Percentiles rank a stretch among this genome's conserved stretches.
phyloP scores from a whole-genome alignment of 2,888 invertebrate species.

The Neoaliturus tenellus region DNA sequence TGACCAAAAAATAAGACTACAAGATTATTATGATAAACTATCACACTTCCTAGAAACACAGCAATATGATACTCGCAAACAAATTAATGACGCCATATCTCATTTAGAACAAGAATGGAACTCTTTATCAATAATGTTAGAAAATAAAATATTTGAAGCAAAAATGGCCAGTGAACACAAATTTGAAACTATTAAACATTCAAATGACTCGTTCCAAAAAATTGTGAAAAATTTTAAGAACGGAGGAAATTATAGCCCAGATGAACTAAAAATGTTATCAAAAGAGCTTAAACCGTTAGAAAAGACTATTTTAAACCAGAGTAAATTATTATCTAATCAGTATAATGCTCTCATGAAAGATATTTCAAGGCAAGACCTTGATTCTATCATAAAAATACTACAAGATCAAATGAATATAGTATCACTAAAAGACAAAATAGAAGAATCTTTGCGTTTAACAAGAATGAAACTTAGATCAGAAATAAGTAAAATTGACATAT shows the following conservation, averaged over 20 bases:
- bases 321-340: neutral
- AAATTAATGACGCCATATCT: neutral
- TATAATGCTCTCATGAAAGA: neutral
- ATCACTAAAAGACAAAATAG: neutral
- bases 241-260: constrained; percentile 22
- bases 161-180: neutral
- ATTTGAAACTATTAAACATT: constrained; percentile 23
- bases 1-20: neutral
- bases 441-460: neutral
- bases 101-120: neutral
- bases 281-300: constrained; percentile 29
- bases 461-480: neutral
- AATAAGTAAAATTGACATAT: neutral
- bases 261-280: neutral
- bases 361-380: neutral
- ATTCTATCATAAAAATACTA: neutral
- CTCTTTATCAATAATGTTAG: neutral
- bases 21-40: neutral
- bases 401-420: neutral
- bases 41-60: neutral
- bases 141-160: neutral
- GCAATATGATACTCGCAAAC: neutral
- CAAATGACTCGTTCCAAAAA: constrained; percentile 8
- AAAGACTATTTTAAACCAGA: neutral
- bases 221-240: constrained; percentile 19